Evolutionary conservation across 2,113 vertebrate genomes (phyloP).

Genomic region (Rhinogobius similis): DNA sequence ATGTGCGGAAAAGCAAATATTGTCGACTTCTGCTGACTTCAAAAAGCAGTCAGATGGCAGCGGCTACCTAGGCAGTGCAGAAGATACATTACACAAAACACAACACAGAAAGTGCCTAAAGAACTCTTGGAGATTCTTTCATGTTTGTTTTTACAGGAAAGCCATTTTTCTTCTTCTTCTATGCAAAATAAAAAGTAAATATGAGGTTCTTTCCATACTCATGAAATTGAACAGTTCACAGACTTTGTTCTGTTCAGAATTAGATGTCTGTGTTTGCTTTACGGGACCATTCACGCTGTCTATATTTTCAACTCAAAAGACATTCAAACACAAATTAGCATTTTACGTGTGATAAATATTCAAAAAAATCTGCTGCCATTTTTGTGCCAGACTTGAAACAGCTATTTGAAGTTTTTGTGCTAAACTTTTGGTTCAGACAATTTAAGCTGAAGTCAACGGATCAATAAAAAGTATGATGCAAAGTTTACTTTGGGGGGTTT

Average conservation of each 20-base stretch:
- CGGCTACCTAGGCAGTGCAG: conserved; percentile 61
- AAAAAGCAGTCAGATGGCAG: conserved; percentile 66
- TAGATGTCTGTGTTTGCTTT: conserved; percentile 47
- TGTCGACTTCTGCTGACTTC: conserved; percentile 65
- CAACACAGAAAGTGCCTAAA: conserved; percentile 63
- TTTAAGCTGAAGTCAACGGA: conserved; percentile 9
- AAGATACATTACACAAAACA: conserved; percentile 57
- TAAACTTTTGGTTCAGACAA: conserved; percentile 28
- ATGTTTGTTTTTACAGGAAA: conserved; percentile 64
- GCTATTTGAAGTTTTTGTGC: conserved; percentile 26
- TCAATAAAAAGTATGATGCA: neutral
- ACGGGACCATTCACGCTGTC: conserved; percentile 22
- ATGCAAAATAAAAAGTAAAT: conserved; percentile 63
- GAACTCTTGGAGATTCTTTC: conserved; percentile 65
- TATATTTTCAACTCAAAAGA: conserved; percentile 27
- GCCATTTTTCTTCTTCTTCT: conserved; percentile 56
- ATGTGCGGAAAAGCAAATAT: conserved; percentile 70
- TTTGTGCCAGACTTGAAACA: conserved; percentile 29
- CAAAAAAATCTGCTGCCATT: conserved; percentile 40
- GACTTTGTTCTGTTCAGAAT: conserved; percentile 56
- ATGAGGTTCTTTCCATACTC: conserved; percentile 51
- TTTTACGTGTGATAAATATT: conserved; percentile 50
- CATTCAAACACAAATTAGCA: conserved; percentile 55
- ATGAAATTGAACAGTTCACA: conserved; percentile 62
- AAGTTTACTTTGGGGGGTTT: neutral